Evolutionary conservation across 1,140 invertebrate genomes (phyloP).

Genomic region (Physella acuta): DNA sequence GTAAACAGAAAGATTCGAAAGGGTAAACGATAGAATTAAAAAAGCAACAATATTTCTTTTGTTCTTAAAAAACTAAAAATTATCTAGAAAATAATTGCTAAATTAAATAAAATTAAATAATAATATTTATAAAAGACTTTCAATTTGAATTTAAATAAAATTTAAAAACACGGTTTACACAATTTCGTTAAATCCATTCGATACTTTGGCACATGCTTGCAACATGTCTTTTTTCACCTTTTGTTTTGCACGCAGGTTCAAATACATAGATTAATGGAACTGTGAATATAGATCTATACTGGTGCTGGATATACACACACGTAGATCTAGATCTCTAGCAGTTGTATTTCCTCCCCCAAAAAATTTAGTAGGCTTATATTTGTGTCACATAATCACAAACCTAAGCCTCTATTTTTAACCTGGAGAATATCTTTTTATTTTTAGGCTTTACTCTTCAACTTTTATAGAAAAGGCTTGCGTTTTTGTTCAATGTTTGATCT

Average conservation of each 20-base stretch:
- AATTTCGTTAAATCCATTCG: constrained; percentile 3
- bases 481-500: too few species aligned
- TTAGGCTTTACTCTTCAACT: too few species aligned
- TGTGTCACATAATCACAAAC: too few species aligned
- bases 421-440: too few species aligned
- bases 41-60: neutral
- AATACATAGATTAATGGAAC: neutral
- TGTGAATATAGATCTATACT: too few species aligned
- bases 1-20: constrained; percentile 19
- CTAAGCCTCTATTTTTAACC: too few species aligned
- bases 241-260: too few species aligned
- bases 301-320: too few species aligned
- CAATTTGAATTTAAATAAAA: neutral
- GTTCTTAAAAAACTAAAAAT: neutral
- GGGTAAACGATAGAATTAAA: neutral
- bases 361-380: too few species aligned
- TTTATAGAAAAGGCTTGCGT: too few species aligned
- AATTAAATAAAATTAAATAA: neutral
- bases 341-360: too few species aligned
- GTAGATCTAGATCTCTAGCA: too few species aligned
- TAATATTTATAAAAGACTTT: neutral
- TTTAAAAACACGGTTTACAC: neutral
- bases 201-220: neutral
- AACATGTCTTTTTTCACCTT: constrained; percentile 10
- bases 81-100: neutral